phyloP scores from a whole-genome alignment of 2,113 vertebrate species.

The Fulmarus glacialis region DNA sequence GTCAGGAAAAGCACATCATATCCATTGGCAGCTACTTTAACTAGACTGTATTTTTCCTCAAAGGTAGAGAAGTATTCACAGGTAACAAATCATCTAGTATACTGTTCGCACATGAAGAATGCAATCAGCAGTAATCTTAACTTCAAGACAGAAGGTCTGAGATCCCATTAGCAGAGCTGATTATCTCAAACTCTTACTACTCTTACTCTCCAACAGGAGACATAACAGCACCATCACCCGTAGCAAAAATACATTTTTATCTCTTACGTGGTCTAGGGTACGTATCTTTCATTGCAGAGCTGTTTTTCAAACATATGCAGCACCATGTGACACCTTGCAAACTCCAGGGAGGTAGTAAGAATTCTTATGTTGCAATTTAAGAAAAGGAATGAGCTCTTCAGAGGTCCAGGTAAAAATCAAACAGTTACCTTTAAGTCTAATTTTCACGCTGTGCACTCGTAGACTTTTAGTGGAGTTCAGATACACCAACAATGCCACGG shows the following conservation, averaged over 20 bases:
- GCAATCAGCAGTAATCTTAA: background rate
- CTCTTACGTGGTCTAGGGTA: background rate
- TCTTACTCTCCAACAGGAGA: background rate
- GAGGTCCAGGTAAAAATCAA: background rate
- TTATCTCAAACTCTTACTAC: background rate
- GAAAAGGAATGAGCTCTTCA: background rate
- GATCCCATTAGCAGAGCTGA: background rate
- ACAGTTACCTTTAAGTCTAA: background rate
- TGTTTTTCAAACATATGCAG: background rate
- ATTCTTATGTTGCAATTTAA: background rate
- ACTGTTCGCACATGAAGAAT: background rate
- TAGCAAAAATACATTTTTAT: background rate
- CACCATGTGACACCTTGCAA: background rate
- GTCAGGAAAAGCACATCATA: background rate
- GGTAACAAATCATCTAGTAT: accelerated
- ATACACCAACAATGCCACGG: background rate
- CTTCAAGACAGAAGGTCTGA: background rate
- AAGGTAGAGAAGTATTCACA: background rate
- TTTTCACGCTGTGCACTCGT: background rate
- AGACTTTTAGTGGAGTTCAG: background rate
- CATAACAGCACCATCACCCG: background rate
- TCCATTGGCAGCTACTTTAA: background rate
- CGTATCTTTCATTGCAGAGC: background rate
- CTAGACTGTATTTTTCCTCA: background rate
- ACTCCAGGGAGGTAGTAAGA: background rate